phyloP scores from a whole-genome alignment of 1,140 invertebrate genomes.

The Trypoxylus dichotomus region DNA sequence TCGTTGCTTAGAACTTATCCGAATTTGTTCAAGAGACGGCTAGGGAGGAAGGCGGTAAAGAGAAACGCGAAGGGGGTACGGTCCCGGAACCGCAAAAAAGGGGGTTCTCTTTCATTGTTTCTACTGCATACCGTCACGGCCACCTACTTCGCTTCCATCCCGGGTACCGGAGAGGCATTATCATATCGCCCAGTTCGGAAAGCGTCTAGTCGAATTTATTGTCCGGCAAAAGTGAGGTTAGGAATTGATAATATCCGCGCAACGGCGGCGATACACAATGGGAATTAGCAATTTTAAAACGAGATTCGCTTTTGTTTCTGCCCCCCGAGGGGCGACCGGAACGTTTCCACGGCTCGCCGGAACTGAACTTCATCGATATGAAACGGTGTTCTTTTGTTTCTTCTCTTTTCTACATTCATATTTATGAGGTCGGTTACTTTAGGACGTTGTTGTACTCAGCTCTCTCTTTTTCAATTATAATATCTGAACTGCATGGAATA shows the following conservation, averaged over 20 bases:
- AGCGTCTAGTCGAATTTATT: slow-evolving; percentile 18
- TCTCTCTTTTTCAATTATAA: background rate
- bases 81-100: slow-evolving; percentile 4
- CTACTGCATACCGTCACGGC: background rate
- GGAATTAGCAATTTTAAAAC: slow-evolving; percentile 21
- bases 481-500: background rate
- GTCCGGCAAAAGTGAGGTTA: slow-evolving; percentile 22
- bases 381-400: slow-evolving; percentile 17
- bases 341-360: background rate
- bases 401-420: background rate
- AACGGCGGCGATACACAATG: slow-evolving; percentile 7
- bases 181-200: slow-evolving; percentile 20
- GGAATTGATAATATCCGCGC: slow-evolving; percentile 12
- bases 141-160: background rate
- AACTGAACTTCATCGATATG: slow-evolving; percentile 20
- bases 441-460: background rate
- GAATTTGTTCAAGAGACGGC: background rate
- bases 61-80: background rate
- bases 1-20: slow-evolving; percentile 10
- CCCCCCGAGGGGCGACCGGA: background rate
- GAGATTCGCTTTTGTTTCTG: slow-evolving; percentile 6
- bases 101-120: slow-evolving; percentile 13
- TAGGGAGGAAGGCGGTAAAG: background rate
- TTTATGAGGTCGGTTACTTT: slow-evolving; percentile 9
- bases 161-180: background rate